These are phyloP conservation scores for Stigmatopora argus DNA, from an alignment of 2,113 vertebrate genomes.

Conservation along the genomic window DNA sequence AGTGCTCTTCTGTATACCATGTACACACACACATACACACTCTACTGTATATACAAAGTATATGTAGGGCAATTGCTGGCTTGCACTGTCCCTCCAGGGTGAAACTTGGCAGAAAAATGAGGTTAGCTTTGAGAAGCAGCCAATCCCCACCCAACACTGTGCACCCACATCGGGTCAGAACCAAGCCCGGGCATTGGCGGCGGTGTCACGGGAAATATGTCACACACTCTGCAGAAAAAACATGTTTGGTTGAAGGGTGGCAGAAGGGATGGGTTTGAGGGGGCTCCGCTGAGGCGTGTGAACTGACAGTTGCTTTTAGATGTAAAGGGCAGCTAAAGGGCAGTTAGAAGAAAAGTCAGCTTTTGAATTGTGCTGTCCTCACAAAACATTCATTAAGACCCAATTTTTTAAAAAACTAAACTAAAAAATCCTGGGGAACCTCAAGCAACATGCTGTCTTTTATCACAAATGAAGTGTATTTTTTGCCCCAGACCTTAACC, in stretches of 20 bases:
- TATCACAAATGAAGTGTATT: too few species aligned
- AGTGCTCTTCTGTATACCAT: not conserved
- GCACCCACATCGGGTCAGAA: conserved; percentile 35
- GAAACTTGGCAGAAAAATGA: conserved; percentile 31
- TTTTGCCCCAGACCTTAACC: not conserved
- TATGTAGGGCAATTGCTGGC: conserved; percentile 15
- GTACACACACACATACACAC: not conserved
- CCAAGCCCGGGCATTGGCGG: conserved; percentile 22
- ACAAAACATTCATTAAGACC: not conserved
- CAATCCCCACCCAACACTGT: conserved; percentile 28
- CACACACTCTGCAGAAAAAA: conserved; percentile 38
- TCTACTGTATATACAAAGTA: not conserved
- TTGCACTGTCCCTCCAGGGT: conserved; percentile 17
- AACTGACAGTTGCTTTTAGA: not conserved
- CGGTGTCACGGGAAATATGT: conserved; percentile 57
- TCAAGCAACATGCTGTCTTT: not conserved
- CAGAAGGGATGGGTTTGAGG: not conserved
- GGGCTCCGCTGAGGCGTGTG: not conserved
- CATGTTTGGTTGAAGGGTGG: conserved; percentile 15
- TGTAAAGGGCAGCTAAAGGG: not conserved
- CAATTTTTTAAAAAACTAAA: not conserved
- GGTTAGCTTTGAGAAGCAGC: conserved; percentile 44
- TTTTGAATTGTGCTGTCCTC: not conserved
- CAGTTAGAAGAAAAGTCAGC: not conserved
- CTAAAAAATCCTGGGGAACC: not conserved